Evolutionary conservation across 2,888 invertebrate genomes (phyloP).

Genomic region (Dicyrtoma fusca): DNA sequence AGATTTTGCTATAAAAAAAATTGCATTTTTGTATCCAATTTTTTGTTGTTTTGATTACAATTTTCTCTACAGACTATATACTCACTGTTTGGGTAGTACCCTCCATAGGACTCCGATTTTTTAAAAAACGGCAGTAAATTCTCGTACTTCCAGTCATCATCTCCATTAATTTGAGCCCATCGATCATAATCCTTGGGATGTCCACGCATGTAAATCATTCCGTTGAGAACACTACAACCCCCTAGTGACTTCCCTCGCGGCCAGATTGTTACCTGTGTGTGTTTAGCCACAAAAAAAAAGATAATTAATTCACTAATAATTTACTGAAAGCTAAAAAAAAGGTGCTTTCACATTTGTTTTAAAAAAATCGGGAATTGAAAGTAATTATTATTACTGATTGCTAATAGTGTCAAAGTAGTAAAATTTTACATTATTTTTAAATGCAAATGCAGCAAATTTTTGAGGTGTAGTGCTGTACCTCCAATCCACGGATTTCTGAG

Average conservation of each 20-base stretch:
- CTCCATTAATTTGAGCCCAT: background rate
- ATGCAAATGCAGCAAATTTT: background rate
- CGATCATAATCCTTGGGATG: background rate
- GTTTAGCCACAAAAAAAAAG: too few relatives aligned
- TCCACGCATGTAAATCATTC: background rate
- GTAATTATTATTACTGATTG: too few relatives aligned
- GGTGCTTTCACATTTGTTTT: background rate
- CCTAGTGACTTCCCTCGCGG: background rate
- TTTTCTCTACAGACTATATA: too few relatives aligned
- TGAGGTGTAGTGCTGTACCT: constrained; percentile 3
- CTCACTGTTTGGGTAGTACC: constrained; percentile 9
- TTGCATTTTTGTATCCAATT: too few relatives aligned
- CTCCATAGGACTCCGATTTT: background rate
- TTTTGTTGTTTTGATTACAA: too few relatives aligned
- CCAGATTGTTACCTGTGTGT: background rate
- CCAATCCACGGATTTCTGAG: constrained; percentile 14
- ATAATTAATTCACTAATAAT: too few relatives aligned
- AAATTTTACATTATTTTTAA: constrained; percentile 3
- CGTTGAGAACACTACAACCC: background rate
- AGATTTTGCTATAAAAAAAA: too few relatives aligned
- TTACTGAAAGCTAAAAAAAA: too few relatives aligned
- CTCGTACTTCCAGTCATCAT: constrained; percentile 4
- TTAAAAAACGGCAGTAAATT: constrained; percentile 9
- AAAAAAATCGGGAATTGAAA: too few relatives aligned
- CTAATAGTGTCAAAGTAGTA: too few relatives aligned